phyloP scores from a whole-genome alignment of 2,113 vertebrate species.

The Ondatra zibethicus region DNA sequence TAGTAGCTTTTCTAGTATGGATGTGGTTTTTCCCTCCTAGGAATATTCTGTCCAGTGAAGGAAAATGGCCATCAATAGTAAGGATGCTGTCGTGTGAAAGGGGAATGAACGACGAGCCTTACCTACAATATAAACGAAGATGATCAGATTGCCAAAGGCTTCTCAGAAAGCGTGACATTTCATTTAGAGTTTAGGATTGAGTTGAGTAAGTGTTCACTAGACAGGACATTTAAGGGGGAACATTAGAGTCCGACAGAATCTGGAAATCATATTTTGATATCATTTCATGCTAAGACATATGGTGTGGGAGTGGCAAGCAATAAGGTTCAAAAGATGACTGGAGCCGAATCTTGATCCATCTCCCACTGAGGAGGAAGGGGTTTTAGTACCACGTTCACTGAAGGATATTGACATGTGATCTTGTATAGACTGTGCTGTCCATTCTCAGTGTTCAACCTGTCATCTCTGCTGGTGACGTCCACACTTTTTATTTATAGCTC shows the following conservation, averaged over 20 bases:
- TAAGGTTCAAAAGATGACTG: not conserved
- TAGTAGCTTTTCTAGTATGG: not conserved
- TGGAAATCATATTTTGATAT: constrained; percentile 24
- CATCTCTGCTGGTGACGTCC: not conserved
- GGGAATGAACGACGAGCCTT: not conserved
- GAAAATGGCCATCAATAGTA: not conserved
- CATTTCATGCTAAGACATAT: constrained; percentile 38
- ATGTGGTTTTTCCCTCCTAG: not conserved
- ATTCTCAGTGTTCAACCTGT: not conserved
- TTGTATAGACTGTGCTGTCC: not conserved
- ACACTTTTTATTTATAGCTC: not conserved
- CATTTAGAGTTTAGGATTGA: constrained; percentile 37
- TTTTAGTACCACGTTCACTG: not conserved
- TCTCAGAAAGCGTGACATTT: not conserved
- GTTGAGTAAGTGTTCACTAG: not conserved
- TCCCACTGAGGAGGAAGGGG: not conserved
- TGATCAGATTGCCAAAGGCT: constrained; percentile 1
- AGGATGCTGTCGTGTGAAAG: not conserved
- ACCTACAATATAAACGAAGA: not conserved
- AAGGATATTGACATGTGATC: constrained; percentile 15
- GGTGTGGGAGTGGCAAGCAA: not conserved
- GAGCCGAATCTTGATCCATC: not conserved
- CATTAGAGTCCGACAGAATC: not conserved
- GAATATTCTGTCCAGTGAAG: not conserved
- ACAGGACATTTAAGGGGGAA: constrained; percentile 7